Base-by-base conservation (phyloP, 1,140 invertebrate genomes). In the Hylaeus volcanicus region DNA sequence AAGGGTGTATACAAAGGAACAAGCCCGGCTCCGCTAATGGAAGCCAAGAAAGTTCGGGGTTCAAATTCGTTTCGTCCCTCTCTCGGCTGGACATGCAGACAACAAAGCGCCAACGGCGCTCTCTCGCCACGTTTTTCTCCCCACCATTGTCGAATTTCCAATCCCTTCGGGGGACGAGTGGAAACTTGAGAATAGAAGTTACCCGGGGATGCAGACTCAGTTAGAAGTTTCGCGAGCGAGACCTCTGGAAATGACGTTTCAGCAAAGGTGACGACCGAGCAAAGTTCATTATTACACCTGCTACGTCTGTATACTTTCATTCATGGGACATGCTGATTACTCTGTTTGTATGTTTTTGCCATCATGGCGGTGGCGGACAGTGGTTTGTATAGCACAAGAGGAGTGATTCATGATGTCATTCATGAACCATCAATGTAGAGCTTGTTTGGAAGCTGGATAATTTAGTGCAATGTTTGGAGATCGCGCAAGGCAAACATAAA, bases 11-110 rank as follows among this genome's bases (percentile, higher is more conserved):
- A 60, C 65, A 83, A 73, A 69, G 72, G 69, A 60, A 70, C 5
- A 11, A 56, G 60, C 53, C 4, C 45, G 60, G 60, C 43, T 56
- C 66, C 81, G 82, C 82, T 92, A 91, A 90, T 90, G 88, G 89
- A 90, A 91, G 82, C 88, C 79, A 86, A 78, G 76, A 90, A 91
- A 90, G 82, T 91, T 90, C 71, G 56, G 64, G 83, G 83, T 84
- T 88, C 88, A 88, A 89, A 89, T 88, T 87, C 86, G 79, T 86
- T 85, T 88, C 83, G 71, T 79, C 72, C 79, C 81, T 82, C 53
- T 61, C 74, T 70, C 69, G 63, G 68, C 72, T 79, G 83, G 72
- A 87, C 79, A 83, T 83, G 85, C 85, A 79, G 82, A 80, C 83
- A 84, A 84, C 88, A 87, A 88, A 88, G 86, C 86, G 70, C 86